Evolutionary conservation across 2,888 invertebrate species (phyloP).

Genomic region (Disparrhopalites patrizii): DNA sequence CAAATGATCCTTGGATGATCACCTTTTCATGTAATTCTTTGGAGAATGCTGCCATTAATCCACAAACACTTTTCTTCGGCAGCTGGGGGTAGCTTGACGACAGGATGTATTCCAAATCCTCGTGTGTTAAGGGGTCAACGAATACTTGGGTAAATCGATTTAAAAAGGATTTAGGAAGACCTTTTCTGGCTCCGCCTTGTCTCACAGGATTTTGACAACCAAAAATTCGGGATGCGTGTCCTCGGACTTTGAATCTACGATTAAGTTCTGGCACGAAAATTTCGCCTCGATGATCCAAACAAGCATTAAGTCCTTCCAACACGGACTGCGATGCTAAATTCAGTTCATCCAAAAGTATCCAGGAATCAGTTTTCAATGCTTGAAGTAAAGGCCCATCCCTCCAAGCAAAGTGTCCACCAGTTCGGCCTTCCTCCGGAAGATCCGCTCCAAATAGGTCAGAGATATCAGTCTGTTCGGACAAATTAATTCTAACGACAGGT

Average conservation of each 20-base stretch:
- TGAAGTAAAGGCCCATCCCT: slow-evolving; percentile 91
- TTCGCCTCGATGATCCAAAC: slow-evolving; percentile 94
- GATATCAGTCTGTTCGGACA: slow-evolving; percentile 98
- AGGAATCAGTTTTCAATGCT: slow-evolving; percentile 86
- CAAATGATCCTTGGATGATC: slow-evolving; percentile 64
- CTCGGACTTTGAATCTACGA: slow-evolving; percentile 69
- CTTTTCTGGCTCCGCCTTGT: slow-evolving; percentile 94
- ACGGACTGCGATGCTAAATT: slow-evolving; percentile 98
- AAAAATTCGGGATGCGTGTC: slow-evolving; percentile 74
- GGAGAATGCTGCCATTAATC: slow-evolving; percentile 75
- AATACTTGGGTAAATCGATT: slow-evolving; percentile 90
- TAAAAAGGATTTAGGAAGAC: slow-evolving; percentile 91
- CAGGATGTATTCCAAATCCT: slow-evolving; percentile 64
- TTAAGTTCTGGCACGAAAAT: slow-evolving; percentile 93
- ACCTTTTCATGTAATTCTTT: slow-evolving; percentile 63
- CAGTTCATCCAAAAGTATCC: slow-evolving; percentile 93
- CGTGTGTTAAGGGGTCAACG: slow-evolving; percentile 59
- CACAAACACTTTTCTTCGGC: slow-evolving; percentile 58
- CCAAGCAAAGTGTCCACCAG: slow-evolving; percentile 87
- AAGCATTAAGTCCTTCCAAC: slow-evolving; percentile 96
- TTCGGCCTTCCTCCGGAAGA: slow-evolving; percentile 83
- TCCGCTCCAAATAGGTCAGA: slow-evolving; percentile 98
- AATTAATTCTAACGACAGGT: slow-evolving; percentile 70
- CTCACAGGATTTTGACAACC: slow-evolving; percentile 96
- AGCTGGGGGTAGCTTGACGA: slow-evolving; percentile 63